These are phyloP conservation scores for Prunella fulvescens DNA, from an alignment of 2,113 vertebrate species.

Conservation along the genomic window DNA sequence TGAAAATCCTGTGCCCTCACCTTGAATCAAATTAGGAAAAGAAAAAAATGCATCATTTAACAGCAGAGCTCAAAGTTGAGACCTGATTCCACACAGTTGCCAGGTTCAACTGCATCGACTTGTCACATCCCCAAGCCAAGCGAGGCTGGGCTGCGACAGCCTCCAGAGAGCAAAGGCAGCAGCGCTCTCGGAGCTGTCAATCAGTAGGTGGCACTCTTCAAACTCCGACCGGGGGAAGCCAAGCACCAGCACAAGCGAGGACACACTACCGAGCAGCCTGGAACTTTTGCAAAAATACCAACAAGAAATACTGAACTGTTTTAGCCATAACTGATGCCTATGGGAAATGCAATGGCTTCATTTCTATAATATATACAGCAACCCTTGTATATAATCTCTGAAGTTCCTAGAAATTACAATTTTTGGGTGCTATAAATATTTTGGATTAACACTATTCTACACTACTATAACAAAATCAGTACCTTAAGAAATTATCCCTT, in stretches of 20 bases:
- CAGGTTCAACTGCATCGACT: background rate
- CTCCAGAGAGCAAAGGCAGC: background rate
- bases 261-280: background rate
- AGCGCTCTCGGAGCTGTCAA: background rate
- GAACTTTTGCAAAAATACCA: background rate
- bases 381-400: background rate
- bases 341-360: background rate
- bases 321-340: background rate
- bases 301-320: background rate
- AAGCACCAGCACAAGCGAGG: background rate
- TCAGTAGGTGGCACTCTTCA: constrained; percentile 45
- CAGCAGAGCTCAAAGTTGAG: background rate
- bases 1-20: background rate
- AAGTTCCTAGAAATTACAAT: background rate
- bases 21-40: background rate
- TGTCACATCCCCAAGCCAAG: background rate
- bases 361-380: background rate
- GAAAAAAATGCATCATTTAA: background rate
- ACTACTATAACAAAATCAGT: background rate
- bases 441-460: background rate
- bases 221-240: background rate
- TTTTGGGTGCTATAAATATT: background rate
- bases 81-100: background rate
- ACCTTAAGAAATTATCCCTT: background rate
- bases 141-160: background rate